Evolutionary conservation across 2,888 invertebrate genomes (phyloP).

Genomic region (Lasioglossum malachurum): DNA sequence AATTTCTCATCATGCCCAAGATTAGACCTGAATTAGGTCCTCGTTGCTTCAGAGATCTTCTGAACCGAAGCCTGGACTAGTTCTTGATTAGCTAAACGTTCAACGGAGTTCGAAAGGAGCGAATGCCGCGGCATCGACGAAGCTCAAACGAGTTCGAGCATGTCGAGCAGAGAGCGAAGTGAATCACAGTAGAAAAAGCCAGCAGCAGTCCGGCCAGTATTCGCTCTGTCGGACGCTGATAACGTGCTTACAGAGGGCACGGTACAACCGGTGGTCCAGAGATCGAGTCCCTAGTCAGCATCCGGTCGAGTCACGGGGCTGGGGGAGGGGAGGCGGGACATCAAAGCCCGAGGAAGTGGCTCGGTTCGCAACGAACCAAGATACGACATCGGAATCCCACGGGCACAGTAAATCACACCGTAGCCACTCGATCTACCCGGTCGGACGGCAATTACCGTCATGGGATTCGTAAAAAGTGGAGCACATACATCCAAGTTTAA

Average conservation of each 20-base stretch:
- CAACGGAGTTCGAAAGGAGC: background rate
- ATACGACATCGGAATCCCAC: slow-evolving; percentile 53
- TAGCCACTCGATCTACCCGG: slow-evolving; percentile 51
- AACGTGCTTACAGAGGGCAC: background rate
- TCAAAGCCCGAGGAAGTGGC: slow-evolving; percentile 8
- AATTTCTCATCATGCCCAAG: background rate
- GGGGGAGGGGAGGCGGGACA: background rate
- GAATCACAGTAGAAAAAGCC: background rate
- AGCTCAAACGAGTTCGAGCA: background rate
- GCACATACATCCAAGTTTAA: slow-evolving; percentile 55
- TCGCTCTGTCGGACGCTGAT: background rate
- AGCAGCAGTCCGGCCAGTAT: background rate
- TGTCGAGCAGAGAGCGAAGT: background rate
- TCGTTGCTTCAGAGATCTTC: background rate
- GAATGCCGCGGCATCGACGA: background rate
- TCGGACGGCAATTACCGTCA: slow-evolving; percentile 60
- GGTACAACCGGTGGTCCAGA: background rate
- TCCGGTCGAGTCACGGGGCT: background rate
- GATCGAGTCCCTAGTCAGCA: slow-evolving; percentile 7
- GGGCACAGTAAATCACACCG: slow-evolving; percentile 60
- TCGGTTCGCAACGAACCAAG: slow-evolving; percentile 29
- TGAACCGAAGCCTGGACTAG: background rate
- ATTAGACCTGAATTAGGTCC: background rate
- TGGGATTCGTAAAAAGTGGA: slow-evolving; percentile 54
- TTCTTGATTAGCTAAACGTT: background rate